These are phyloP conservation scores for Cremastinae sp. DNA, from an alignment of 2,888 invertebrate genomes.

Conservation along the genomic window DNA sequence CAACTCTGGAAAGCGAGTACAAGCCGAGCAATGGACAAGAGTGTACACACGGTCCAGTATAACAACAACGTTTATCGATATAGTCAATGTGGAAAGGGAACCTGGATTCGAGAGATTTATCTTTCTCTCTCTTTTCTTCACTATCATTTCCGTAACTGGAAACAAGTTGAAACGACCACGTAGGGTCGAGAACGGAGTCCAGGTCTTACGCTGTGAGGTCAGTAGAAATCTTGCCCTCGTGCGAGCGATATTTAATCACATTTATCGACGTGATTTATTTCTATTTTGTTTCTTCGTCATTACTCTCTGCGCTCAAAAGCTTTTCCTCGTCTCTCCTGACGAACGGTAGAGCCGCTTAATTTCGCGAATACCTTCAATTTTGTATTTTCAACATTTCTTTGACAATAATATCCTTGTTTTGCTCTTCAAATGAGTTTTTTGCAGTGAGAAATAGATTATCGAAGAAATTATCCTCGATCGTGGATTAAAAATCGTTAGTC, in stretches of 20 bases:
- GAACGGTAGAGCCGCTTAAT: too few species aligned
- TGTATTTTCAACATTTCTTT: too few species aligned
- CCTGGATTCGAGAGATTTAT: background rate
- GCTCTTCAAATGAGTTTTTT: too few species aligned
- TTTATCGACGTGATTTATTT: constrained; percentile 1
- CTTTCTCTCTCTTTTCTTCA: constrained; percentile 15
- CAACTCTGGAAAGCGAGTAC: constrained; percentile 4
- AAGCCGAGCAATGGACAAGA: constrained; percentile 2
- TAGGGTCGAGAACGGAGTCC: constrained; percentile 38
- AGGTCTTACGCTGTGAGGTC: constrained; percentile 45
- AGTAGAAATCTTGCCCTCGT: constrained; percentile 53
- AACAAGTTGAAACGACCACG: constrained; percentile 28
- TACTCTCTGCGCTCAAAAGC: too few species aligned
- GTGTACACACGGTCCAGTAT: constrained; percentile 20
- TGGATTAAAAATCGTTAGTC: too few species aligned
- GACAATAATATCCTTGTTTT: too few species aligned
- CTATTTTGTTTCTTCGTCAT: background rate
- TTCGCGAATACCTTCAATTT: too few species aligned
- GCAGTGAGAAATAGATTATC: too few species aligned
- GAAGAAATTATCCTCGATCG: too few species aligned
- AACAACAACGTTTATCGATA: constrained; percentile 23
- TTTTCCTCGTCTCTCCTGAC: too few species aligned
- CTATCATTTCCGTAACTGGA: constrained; percentile 32
- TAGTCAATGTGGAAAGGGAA: constrained; percentile 32
- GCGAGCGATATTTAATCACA: constrained; percentile 36